Percentiles rank a stretch among this genome's conserved stretches.
phyloP scores from a whole-genome alignment of 2,797 vertebrate species.

The Tragopan temminckii region DNA sequence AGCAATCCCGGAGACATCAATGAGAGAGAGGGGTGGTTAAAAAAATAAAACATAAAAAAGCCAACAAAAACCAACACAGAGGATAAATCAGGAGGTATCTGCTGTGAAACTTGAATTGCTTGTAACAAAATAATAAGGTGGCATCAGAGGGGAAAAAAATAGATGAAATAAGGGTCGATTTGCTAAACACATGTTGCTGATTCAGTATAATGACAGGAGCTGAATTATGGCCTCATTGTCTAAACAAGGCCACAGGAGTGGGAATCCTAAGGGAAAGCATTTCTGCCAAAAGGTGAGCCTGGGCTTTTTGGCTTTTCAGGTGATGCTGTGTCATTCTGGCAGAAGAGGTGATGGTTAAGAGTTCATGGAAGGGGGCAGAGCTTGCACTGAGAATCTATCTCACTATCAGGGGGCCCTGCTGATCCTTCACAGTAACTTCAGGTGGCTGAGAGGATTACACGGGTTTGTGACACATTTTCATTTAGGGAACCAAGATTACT shows the following conservation, averaged over 20 bases:
- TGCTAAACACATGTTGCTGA: constrained; percentile 18
- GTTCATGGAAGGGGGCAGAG: background rate
- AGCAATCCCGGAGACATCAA: constrained; percentile 56
- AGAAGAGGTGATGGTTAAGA: background rate
- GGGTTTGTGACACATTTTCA: background rate
- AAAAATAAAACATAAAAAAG: background rate
- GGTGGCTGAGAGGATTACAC: background rate
- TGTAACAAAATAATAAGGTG: constrained; percentile 33
- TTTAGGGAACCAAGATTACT: background rate
- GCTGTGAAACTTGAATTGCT: constrained; percentile 53
- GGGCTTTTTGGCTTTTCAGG: background rate
- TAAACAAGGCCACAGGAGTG: background rate
- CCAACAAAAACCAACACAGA: constrained; percentile 5
- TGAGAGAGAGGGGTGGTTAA: constrained; percentile 25
- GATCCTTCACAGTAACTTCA: background rate
- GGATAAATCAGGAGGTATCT: constrained; percentile 64
- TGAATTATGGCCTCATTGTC: constrained; percentile 14
- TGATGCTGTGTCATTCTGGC: background rate
- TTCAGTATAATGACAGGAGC: constrained; percentile 9
- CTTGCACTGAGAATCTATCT: background rate
- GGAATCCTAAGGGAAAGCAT: background rate
- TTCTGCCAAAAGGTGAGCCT: constrained; percentile 18
- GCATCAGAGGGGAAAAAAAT: background rate
- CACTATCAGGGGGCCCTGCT: background rate
- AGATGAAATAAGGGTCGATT: constrained; percentile 1